Evolutionary conservation across 2,797 vertebrate species (phyloP).

Genomic region (Anomalospiza imberbis): DNA sequence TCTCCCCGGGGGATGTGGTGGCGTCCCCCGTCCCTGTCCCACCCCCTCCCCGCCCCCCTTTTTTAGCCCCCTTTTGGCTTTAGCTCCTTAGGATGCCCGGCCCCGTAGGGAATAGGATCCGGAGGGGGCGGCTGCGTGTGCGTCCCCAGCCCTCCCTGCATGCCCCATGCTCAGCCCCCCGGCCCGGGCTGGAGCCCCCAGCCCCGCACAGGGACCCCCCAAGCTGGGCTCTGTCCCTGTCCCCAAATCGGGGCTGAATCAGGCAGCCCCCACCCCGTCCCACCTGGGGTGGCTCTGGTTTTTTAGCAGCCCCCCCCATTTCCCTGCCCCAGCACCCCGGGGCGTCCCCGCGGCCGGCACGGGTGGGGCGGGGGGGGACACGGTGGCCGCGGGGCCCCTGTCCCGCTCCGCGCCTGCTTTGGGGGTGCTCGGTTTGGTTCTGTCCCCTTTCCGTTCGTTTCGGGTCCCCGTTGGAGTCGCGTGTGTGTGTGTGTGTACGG

Average conservation of each 20-base stretch:
- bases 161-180: not conserved
- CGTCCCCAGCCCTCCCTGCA: slow-evolving; percentile 36
- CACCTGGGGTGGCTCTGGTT: not conserved
- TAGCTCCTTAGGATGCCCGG: slow-evolving; percentile 31
- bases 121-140: slow-evolving; percentile 37
- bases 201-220: not conserved
- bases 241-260: not conserved
- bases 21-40: not conserved
- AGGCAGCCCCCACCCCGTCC: not conserved
- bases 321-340: not conserved
- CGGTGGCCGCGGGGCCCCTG: not conserved
- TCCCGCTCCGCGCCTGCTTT: not conserved
- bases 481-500: slow-evolving; percentile 2
- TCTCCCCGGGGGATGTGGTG: not conserved
- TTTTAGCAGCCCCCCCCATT: slow-evolving; percentile 3
- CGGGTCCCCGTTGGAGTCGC: slow-evolving; percentile 7
- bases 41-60: not conserved
- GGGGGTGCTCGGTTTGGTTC: not conserved
- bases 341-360: not conserved
- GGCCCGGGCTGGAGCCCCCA: not conserved
- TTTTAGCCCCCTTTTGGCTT: not conserved
- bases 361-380: not conserved
- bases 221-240: not conserved
- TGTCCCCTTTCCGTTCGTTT: not conserved
- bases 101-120: slow-evolving; percentile 39